Evolutionary conservation across 2,113 vertebrate species (phyloP).

Genomic region (Takifugu bimaculatus): DNA sequence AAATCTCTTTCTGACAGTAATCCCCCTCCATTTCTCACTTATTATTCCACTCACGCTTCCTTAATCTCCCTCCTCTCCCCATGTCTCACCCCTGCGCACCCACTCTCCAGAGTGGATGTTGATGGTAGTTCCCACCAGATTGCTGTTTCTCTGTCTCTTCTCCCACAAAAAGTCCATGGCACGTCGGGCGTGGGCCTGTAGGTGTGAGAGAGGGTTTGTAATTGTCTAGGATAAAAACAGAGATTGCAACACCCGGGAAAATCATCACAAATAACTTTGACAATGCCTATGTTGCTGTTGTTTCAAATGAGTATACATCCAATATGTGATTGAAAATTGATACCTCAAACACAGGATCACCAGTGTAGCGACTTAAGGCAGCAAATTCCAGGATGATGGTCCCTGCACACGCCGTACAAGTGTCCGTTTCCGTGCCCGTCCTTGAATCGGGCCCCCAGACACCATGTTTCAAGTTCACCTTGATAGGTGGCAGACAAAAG

Average conservation of each 20-base stretch:
- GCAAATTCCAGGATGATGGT: conserved; percentile 98
- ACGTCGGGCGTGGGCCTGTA: conserved; percentile 88
- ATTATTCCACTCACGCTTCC: background rate
- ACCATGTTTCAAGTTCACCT: conserved; percentile 95
- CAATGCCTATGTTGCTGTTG: too few relatives aligned
- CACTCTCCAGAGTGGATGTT: conserved; percentile 99
- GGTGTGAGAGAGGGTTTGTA: conserved; percentile 1
- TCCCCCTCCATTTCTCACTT: background rate
- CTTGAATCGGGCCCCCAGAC: conserved; percentile 90
- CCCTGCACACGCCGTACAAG: conserved; percentile 95
- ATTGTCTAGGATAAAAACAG: conserved; percentile 15
- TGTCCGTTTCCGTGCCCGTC: conserved; percentile 95
- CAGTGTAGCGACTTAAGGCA: conserved; percentile 94
- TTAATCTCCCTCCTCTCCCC: background rate
- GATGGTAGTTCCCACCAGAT: conserved; percentile 96
- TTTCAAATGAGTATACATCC: background rate
- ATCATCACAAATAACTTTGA: too few relatives aligned
- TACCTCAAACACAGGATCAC: conserved; percentile 95
- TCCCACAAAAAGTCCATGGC: conserved; percentile 98
- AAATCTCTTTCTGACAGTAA: background rate
- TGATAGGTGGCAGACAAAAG: background rate
- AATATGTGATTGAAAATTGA: background rate
- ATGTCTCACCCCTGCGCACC: conserved; percentile 75
- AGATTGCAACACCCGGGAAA: background rate
- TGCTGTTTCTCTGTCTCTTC: conserved; percentile 96